A percentile compares a stretch with the other conserved stretches of the same genome.
Conservation (phyloP, 2,888 invertebrate genomes). For the Siphlonurus alternatus region DNA sequence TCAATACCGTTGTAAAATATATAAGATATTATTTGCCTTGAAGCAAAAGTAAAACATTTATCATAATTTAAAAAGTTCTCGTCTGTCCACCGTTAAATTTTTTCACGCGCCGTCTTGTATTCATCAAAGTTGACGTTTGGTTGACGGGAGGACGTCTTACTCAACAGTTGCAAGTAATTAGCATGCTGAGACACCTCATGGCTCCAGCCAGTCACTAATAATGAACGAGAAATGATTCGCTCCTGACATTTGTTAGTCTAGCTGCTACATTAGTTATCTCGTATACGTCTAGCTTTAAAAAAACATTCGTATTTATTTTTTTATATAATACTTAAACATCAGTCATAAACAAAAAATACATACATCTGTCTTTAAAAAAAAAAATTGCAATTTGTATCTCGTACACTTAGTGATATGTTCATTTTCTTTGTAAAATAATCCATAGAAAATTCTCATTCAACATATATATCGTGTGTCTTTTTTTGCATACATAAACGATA, state of each 20-base stretch:
- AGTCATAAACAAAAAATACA: background rate
- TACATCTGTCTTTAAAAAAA: background rate
- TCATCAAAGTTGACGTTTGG: background rate
- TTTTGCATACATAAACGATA: no score
- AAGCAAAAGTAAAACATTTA: background rate
- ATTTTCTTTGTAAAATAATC: no score
- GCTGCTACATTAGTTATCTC: background rate
- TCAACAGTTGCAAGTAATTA: background rate
- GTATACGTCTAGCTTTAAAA: no score
- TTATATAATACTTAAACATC: background rate
- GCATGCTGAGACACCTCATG: background rate
- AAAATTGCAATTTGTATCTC: background rate
- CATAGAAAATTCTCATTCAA: background rate
- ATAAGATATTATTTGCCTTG: background rate
- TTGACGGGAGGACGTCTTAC: background rate
- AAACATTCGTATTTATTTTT: background rate
- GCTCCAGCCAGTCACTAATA: background rate
- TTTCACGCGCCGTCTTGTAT: no score
- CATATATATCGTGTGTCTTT: background rate
- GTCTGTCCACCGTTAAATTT: no score
- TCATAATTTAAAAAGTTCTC: constrained; percentile 1
- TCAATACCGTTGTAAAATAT: no score
- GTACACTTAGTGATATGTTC: no score
- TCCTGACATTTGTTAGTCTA: background rate
- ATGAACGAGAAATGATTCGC: background rate